Evolutionary conservation across 2,888 invertebrate species (phyloP).

Genomic region (Craniophora ligustri): DNA sequence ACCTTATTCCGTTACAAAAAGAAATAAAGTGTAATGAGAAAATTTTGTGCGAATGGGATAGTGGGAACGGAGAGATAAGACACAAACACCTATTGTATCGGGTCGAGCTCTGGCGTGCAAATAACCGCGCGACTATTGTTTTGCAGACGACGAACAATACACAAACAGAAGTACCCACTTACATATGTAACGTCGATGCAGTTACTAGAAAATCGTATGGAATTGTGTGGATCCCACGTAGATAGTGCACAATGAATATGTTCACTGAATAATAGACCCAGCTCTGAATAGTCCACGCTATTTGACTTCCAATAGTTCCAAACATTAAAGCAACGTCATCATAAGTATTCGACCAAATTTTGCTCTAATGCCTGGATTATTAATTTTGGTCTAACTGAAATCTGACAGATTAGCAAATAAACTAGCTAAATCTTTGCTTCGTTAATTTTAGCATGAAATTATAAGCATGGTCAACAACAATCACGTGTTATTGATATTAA

Average conservation of each 20-base stretch:
- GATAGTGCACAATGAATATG: constrained; percentile 24
- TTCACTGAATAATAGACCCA: constrained; percentile 18
- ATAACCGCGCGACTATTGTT: constrained; percentile 71
- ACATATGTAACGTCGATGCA: constrained; percentile 48
- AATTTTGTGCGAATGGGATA: constrained; percentile 79
- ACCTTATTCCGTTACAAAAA: constrained; percentile 69
- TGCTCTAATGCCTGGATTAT: too few species aligned
- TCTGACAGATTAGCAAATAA: too few species aligned
- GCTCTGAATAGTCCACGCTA: too few species aligned
- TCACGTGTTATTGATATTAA: too few species aligned
- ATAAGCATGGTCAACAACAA: too few species aligned
- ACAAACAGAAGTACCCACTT: constrained; percentile 46
- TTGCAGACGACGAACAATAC: constrained; percentile 52
- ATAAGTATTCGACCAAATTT: constrained; percentile 29
- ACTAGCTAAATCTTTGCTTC: too few species aligned
- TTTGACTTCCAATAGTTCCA: constrained; percentile 5
- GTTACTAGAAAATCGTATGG: constrained; percentile 48
- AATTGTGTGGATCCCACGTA: constrained; percentile 49
- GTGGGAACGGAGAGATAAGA: constrained; percentile 79
- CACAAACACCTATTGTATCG: constrained; percentile 78
- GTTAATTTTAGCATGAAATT: too few species aligned
- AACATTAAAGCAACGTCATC: constrained; percentile 17
- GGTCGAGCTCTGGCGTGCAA: constrained; percentile 69
- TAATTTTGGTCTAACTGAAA: too few species aligned
- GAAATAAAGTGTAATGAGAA: constrained; percentile 74